phyloP scores from a whole-genome alignment of 1,140 invertebrate species.

The Notospermus geniculatus region DNA sequence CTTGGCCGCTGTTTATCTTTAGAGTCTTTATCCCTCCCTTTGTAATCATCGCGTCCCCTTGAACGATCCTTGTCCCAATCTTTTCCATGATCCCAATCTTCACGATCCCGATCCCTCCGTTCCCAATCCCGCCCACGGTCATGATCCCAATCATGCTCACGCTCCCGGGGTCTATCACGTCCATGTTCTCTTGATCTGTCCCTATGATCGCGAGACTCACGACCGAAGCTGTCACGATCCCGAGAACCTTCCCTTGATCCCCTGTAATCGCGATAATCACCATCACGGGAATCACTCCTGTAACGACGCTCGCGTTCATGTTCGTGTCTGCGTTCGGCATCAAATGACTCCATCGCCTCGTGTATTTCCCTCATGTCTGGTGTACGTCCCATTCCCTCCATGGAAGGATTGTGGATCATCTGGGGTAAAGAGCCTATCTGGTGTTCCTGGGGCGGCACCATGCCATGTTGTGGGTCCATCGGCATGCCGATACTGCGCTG shows the following conservation, averaged over 20 bases:
- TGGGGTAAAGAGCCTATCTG: neutral
- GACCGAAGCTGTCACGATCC: conserved; percentile 24
- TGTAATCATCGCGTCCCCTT: conserved; percentile 37
- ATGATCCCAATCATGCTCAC: conserved; percentile 44
- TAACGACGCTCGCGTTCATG: conserved; percentile 12
- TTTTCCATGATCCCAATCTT: conserved; percentile 41
- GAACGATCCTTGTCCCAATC: conserved; percentile 29
- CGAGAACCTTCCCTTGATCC: conserved; percentile 18
- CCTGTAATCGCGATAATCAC: conserved; percentile 18
- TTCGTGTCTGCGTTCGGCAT: conserved; percentile 14
- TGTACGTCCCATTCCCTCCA: conserved; percentile 1
- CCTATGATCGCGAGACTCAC: conserved; percentile 25
- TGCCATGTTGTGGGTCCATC: no score
- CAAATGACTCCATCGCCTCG: no score
- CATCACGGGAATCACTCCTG: neutral
- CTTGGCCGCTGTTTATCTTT: conserved; percentile 28
- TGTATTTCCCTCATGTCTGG: neutral
- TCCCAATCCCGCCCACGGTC: conserved; percentile 44
- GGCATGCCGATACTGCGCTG: no score
- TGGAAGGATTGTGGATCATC: no score
- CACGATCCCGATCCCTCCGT: conserved; percentile 22
- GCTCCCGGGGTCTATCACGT: conserved; percentile 13
- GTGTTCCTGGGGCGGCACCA: neutral
- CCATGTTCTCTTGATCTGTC: conserved; percentile 26
- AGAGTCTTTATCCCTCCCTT: conserved; percentile 18